Evolutionary conservation across 2,888 invertebrate species (phyloP), one percentile per base, ranked within the genome.

Genomic region (Campoplex capitator): DNA sequence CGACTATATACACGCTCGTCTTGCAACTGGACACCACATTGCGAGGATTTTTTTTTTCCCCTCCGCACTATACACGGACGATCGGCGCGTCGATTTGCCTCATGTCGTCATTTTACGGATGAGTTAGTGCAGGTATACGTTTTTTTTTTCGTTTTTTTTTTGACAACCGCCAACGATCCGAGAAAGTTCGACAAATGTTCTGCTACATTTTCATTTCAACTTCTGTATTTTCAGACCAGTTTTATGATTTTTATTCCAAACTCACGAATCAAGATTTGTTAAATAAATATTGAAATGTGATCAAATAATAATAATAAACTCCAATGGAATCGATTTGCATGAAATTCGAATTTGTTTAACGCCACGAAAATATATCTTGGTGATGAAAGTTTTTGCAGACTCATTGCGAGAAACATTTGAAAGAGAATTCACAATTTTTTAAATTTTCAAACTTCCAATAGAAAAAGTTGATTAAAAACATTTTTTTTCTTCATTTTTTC

Each of bases 1-100:
- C 80, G 56, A 73, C 78, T 54, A 38, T 58, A 58, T 23, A 23
- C 89, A 88, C 83, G 83, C 88, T 91, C 90, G 89, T 89, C 92
- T 89, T 93, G 93, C 92, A 93, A 94, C 91, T 93, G 92, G 93
- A 93, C 91, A 93, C 93, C 93, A 92, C 91, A 92, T 93, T 93
- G 93, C 92, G 89, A 86, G 88, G 82, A 89, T 89, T 88, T 79
- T 86, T 79, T 81, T 51, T 78, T 23, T 23, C 51, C 45, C 56
- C 76, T 70, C 51, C 65, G 65, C 71, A 62, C 73, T 78, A 42
- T 65, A 42, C 32, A 42, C 32, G 86, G 32, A 68, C 71, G 71
- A 80, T 85, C 62, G 65, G 58, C 62, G 58, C 62, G 56, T 68
- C 9, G 54, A 79, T 78, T 58, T 79, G 73, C 74, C 68, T 56